Conservation (phyloP, 2,888 invertebrate species). For the Resseliella maxima region DNA sequence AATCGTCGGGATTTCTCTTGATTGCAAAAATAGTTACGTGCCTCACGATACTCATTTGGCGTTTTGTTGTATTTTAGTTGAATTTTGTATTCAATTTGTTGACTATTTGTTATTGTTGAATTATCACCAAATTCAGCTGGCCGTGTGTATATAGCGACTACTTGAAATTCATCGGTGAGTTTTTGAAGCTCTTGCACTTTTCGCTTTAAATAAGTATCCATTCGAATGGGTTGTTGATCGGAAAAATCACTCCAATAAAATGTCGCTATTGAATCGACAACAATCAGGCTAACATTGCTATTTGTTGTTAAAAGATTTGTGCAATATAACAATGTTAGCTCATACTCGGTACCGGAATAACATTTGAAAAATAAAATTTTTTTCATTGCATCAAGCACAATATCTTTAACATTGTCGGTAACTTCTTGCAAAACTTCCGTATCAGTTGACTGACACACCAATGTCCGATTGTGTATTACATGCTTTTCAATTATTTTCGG, state of each 20-base stretch:
- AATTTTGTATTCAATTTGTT: neutral
- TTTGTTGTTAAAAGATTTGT: neutral
- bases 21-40: neutral
- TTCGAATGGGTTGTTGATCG: neutral
- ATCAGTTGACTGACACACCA: neutral
- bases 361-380: conserved; percentile 5
- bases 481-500: conserved; percentile 20
- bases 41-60: neutral
- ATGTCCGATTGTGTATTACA: neutral
- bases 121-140: neutral
- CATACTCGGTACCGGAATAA: neutral
- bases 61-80: neutral
- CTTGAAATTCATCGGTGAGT: neutral
- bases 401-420: neutral
- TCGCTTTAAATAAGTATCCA: neutral
- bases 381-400: neutral
- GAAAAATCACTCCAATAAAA: conserved; percentile 46
- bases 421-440: neutral
- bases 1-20: neutral
- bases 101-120: neutral
- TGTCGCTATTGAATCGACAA: conserved; percentile 69
- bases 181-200: neutral
- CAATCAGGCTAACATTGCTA: conserved; percentile 67
- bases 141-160: neutral
- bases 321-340: neutral